Evolutionary conservation across 2,113 vertebrate genomes (phyloP).

Genomic region (Falcunculus frontatus): DNA sequence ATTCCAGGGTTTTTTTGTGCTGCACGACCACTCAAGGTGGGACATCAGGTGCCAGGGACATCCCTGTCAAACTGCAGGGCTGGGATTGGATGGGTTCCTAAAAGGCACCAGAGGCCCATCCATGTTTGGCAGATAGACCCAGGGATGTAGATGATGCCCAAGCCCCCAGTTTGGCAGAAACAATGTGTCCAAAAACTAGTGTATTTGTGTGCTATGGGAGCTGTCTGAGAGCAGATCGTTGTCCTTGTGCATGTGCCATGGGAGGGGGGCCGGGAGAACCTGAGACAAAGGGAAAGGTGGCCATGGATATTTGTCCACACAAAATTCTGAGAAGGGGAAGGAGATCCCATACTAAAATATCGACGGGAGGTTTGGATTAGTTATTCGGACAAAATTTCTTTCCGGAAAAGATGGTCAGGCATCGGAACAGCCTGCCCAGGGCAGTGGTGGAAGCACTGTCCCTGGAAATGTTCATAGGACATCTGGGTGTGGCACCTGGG

Average conservation of each 20-base stretch:
- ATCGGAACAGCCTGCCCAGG: background rate
- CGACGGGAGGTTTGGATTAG: background rate
- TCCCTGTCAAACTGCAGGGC: background rate
- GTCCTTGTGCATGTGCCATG: accelerated
- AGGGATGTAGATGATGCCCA: background rate
- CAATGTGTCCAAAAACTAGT: accelerated
- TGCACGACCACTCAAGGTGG: background rate
- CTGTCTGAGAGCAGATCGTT: background rate
- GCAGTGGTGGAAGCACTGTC: background rate
- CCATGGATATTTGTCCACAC: accelerated
- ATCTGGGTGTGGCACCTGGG: background rate
- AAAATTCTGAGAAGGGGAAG: background rate
- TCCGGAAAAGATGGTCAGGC: background rate
- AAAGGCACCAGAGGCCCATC: background rate
- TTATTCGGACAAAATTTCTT: background rate
- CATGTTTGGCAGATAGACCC: background rate
- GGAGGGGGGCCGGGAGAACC: background rate
- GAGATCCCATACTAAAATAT: background rate
- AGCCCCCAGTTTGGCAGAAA: accelerated
- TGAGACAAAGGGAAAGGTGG: background rate
- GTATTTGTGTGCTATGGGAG: background rate
- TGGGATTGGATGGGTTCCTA: background rate
- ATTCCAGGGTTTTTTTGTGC: background rate
- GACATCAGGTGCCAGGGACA: background rate
- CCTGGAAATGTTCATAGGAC: background rate